A percentile compares a stretch with the other conserved stretches of the same genome.
Conservation (phyloP, 2,888 invertebrate species). For the Campopleginae sp. region DNA sequence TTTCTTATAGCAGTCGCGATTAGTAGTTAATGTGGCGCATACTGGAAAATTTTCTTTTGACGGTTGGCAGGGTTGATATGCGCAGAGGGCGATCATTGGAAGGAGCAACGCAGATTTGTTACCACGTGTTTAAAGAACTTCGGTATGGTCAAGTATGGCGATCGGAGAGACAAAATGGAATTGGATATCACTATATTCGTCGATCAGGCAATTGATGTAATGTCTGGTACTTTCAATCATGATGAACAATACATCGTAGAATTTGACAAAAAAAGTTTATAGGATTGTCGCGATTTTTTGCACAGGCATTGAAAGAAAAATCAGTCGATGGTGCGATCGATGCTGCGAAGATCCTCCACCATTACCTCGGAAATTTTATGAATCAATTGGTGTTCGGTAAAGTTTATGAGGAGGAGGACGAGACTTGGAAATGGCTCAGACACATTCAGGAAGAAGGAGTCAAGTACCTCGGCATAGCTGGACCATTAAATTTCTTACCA, state of each 20-base stretch:
- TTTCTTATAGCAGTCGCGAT: too few species aligned
- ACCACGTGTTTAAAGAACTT: slow-evolving; percentile 90
- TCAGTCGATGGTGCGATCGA: slow-evolving; percentile 82
- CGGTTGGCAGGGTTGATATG: slow-evolving; percentile 90
- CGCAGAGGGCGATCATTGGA: slow-evolving; percentile 93
- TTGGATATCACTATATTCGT: slow-evolving; percentile 87
- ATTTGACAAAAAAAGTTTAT: neutral
- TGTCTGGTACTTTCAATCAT: slow-evolving; percentile 17
- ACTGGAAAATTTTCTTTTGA: neutral
- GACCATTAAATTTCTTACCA: slow-evolving; percentile 93
- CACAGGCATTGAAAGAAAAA: slow-evolving; percentile 75
- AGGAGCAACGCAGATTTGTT: slow-evolving; percentile 91
- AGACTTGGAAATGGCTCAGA: slow-evolving; percentile 91
- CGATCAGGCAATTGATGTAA: slow-evolving; percentile 85
- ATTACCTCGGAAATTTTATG: slow-evolving; percentile 91
- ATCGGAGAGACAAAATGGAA: slow-evolving; percentile 88
- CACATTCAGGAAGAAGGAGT: slow-evolving; percentile 93
- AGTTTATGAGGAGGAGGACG: slow-evolving; percentile 88
- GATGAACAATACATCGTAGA: neutral
- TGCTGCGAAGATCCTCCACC: slow-evolving; percentile 86
- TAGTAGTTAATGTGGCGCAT: neutral
- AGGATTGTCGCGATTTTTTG: neutral
- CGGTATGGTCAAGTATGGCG: slow-evolving; percentile 88
- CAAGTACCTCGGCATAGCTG: slow-evolving; percentile 92
- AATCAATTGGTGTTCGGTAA: slow-evolving; percentile 92